A percentile compares a stretch with the other conserved stretches of the same genome.
phyloP scores from a whole-genome alignment of 1,140 invertebrate species.

The Rhyacophila brunnea region DNA sequence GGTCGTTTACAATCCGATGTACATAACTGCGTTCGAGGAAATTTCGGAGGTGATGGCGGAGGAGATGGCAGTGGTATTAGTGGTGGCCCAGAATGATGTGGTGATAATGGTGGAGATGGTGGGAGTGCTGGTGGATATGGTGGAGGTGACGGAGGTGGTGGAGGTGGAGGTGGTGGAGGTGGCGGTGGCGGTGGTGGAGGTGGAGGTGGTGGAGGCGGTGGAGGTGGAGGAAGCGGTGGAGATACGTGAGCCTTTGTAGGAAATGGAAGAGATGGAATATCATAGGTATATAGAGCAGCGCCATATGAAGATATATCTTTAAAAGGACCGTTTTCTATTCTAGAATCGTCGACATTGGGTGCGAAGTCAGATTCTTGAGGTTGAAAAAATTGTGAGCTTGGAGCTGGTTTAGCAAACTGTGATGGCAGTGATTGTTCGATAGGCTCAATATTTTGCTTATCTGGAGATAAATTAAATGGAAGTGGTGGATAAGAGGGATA shows the following conservation, averaged over 20 bases:
- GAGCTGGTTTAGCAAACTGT: too few relatives aligned
- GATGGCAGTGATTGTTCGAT: too few relatives aligned
- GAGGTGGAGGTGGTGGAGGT: slow-evolving; percentile 11
- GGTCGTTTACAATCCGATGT: too few relatives aligned
- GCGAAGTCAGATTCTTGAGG: too few relatives aligned
- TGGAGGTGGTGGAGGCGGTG: slow-evolving; percentile 25
- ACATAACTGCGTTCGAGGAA: not conserved
- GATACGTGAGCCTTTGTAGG: not conserved
- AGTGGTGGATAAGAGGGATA: too few relatives aligned
- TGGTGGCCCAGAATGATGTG: not conserved
- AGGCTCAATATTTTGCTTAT: too few relatives aligned
- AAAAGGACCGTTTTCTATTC: too few relatives aligned
- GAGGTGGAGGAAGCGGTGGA: not conserved
- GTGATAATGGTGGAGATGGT: not conserved
- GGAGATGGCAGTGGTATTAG: slow-evolving; percentile 1
- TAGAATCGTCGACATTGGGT: too few relatives aligned
- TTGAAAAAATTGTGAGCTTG: too few relatives aligned
- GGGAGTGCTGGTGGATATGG: not conserved
- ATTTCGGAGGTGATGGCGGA: not conserved
- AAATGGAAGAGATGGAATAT: not conserved
- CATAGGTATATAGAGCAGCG: too few relatives aligned
- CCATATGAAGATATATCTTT: too few relatives aligned
- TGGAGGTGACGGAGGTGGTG: not conserved
- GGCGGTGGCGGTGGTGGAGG: slow-evolving; percentile 22
- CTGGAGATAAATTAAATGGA: too few relatives aligned